phyloP scores from a whole-genome alignment of 2,797 vertebrate species.

The Myiotriccus ornatus region DNA sequence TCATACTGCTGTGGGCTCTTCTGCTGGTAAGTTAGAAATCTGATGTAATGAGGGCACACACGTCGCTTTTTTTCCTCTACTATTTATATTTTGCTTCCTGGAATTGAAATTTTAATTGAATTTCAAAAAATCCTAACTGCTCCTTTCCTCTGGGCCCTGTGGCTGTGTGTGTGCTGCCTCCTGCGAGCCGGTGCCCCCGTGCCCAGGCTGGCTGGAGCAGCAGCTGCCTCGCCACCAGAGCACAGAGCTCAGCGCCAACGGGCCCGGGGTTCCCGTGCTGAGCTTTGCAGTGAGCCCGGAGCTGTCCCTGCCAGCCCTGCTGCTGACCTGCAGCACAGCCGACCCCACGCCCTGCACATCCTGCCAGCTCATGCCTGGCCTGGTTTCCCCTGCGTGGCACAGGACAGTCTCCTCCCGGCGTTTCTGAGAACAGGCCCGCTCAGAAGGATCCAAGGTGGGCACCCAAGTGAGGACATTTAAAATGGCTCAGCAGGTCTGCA shows the following conservation, averaged over 20 bases:
- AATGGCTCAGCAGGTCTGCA: background rate
- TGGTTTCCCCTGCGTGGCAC: background rate
- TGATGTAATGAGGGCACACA: conserved; percentile 35
- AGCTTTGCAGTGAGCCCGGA: background rate
- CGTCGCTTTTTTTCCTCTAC: conserved; percentile 34
- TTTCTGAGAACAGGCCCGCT: background rate
- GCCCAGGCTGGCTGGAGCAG: background rate
- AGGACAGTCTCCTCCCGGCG: background rate
- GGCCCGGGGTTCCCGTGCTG: background rate
- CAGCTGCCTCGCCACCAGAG: background rate
- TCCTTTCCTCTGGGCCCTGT: conserved; percentile 17
- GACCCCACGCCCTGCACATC: background rate
- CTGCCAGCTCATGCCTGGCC: background rate
- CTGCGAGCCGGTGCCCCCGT: background rate
- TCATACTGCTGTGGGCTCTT: background rate
- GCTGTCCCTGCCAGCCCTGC: background rate
- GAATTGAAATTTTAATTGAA: conserved; percentile 56
- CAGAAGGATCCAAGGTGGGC: background rate
- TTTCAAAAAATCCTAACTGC: conserved; percentile 40
- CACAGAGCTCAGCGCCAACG: background rate
- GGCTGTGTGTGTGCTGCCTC: background rate
- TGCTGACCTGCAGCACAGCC: background rate
- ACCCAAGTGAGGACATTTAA: background rate
- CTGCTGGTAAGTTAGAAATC: conserved; percentile 43
- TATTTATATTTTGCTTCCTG: conserved; percentile 38